phyloP scores from a whole-genome alignment of 2,113 vertebrate genomes.

The Aphyosemion australe region DNA sequence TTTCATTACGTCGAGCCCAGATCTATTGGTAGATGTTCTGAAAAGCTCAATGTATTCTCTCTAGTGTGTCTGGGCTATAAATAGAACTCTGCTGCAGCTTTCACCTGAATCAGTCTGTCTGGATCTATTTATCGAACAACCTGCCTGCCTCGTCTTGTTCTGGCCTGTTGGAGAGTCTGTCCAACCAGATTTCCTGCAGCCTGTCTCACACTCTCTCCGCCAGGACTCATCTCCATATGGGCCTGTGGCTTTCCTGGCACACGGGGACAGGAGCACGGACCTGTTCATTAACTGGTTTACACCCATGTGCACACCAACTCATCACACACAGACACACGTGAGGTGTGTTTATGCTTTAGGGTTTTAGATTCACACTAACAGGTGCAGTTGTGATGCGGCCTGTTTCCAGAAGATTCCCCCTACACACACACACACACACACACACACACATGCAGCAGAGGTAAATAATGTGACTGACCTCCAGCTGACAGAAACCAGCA shows the following conservation, averaged over 20 bases:
- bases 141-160: conserved; percentile 38
- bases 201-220: conserved; percentile 4
- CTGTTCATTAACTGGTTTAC: not conserved
- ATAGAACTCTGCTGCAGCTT: conserved; percentile 58
- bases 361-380: not conserved
- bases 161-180: conserved; percentile 28
- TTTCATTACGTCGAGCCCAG: conserved; percentile 51
- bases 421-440: no score
- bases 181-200: conserved; percentile 29
- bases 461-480: conserved; percentile 57
- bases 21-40: conserved; percentile 50
- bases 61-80: conserved; percentile 63
- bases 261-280: conserved; percentile 1
- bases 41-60: conserved; percentile 32
- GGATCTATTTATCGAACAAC: conserved; percentile 54
- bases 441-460: no score
- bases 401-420: conserved; percentile 1
- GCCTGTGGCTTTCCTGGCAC: conserved; percentile 17
- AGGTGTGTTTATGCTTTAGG: not conserved
- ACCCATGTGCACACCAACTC: not conserved
- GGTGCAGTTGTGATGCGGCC: conserved; percentile 13
- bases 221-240: conserved; percentile 12
- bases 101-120: conserved; percentile 63
- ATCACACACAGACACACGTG: conserved; percentile 3
- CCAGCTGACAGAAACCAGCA: conserved; percentile 68